Percentiles rank a stretch among this genome's conserved stretches.
phyloP scores from a whole-genome alignment of 2,888 invertebrate genomes.

The Bursaphelenchus okinawaensis region DNA sequence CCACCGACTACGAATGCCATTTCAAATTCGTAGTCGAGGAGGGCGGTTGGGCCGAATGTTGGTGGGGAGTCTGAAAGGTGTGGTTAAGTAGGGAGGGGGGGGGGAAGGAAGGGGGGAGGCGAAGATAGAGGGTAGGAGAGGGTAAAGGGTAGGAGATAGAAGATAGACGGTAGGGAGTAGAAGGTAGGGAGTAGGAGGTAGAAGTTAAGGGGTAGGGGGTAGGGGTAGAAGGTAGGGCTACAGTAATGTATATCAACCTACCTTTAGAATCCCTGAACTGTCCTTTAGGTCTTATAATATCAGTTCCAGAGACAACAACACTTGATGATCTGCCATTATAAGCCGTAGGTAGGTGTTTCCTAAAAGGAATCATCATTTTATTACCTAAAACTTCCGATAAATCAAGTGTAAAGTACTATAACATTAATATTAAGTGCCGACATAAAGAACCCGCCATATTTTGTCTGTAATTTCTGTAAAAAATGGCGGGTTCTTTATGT shows the following conservation, averaged over 20 bases:
- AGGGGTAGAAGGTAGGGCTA: no score
- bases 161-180: neutral
- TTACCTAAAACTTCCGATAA: neutral
- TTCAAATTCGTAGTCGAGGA: slow-evolving; percentile 94
- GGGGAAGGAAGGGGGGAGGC: no score
- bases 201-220: slow-evolving; percentile 1
- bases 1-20: slow-evolving; percentile 89
- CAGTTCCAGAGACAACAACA: slow-evolving; percentile 86
- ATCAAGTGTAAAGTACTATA: neutral
- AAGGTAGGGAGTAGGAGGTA: no score
- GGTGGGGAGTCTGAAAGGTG: slow-evolving; percentile 39
- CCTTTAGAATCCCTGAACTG: slow-evolving; percentile 82
- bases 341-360: slow-evolving; percentile 90
- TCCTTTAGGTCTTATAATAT: slow-evolving; percentile 79
- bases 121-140: neutral
- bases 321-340: slow-evolving; percentile 96
- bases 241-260: slow-evolving; percentile 23
- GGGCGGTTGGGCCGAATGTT: slow-evolving; percentile 69
- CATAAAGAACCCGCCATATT: no score
- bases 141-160: no score
- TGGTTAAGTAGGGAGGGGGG: neutral
- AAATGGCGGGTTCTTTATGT: no score
- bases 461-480: no score
- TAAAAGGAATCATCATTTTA: slow-evolving; percentile 57
- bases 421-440: no score